These are phyloP conservation scores for Zoanthus sociatus DNA, from an alignment of 92 coral and sea anemone species.

Conservation along the genomic window DNA sequence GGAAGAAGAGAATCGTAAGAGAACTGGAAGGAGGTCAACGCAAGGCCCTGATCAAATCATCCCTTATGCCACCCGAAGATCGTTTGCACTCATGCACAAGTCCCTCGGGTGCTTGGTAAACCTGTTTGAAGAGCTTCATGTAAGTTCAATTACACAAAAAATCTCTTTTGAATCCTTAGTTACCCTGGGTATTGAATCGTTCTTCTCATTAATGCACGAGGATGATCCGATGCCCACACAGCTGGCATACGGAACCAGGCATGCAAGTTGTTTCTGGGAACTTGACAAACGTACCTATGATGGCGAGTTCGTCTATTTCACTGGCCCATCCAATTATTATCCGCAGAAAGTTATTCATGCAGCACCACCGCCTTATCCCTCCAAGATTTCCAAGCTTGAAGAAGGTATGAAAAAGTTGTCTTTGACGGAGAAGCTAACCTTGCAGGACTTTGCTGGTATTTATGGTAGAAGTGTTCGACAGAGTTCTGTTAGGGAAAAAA, in stretches of 20 bases:
- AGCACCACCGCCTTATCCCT: slow-evolving; percentile 8
- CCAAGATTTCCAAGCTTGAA: neutral
- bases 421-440: neutral
- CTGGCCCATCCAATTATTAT: neutral
- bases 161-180: neutral
- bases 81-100: slow-evolving; percentile 22
- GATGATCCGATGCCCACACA: slow-evolving; percentile 19
- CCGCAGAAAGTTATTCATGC: neutral
- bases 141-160: neutral
- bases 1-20: slow-evolving; percentile 7
- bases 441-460: slow-evolving; percentile 5
- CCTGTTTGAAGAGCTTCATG: slow-evolving; percentile 10
- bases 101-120: neutral
- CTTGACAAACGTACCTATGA: neutral
- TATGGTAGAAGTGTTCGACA: slow-evolving; percentile 16
- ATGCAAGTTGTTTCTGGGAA: neutral
- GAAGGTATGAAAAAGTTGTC: neutral
- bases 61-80: slow-evolving; percentile 6
- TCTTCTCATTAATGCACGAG: slow-evolving; percentile 6
- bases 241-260: slow-evolving; percentile 9
- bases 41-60: slow-evolving; percentile 13
- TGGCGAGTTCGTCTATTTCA: slow-evolving; percentile 2
- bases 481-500: slow-evolving; percentile 4
- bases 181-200: slow-evolving; percentile 23
- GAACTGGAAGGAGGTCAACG: slow-evolving; percentile 13